Evolutionary conservation across 2,113 vertebrate species (phyloP).

Genomic region (Paradoxurus hermaphroditus): DNA sequence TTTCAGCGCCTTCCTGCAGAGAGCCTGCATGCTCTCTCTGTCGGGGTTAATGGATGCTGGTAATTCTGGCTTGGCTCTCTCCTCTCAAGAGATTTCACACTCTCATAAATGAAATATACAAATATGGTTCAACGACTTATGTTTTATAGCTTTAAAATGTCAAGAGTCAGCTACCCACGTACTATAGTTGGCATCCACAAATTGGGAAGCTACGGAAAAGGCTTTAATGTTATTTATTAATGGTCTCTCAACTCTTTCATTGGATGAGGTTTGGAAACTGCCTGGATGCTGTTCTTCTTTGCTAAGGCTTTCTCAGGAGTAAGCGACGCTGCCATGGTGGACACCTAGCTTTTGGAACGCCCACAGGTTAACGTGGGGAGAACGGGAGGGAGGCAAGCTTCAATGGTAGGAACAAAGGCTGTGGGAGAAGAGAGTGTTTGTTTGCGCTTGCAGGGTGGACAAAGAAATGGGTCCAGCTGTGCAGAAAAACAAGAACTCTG

Average conservation of each 20-base stretch:
- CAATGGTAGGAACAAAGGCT: not conserved
- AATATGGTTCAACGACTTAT: conserved; percentile 8
- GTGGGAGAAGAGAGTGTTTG: not conserved
- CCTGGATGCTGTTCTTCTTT: not conserved
- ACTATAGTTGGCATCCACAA: not conserved
- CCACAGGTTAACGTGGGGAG: fast-evolving
- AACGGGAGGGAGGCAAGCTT: not conserved
- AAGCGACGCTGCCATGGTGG: not conserved
- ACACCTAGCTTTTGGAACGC: not conserved
- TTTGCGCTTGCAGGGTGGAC: not conserved
- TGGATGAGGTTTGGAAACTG: not conserved
- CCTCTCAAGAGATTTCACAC: not conserved
- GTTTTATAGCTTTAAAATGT: conserved; percentile 36
- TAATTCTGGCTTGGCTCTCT: not conserved
- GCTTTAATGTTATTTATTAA: not conserved
- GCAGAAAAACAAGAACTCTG: not conserved
- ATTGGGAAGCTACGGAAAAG: not conserved
- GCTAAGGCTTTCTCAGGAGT: not conserved
- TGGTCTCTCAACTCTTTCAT: not conserved
- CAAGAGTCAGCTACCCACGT: not conserved
- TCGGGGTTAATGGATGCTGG: not conserved
- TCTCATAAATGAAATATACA: conserved; percentile 39
- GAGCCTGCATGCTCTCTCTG: fast-evolving
- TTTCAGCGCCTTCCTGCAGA: conserved; percentile 44
- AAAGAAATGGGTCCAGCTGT: not conserved